phyloP scores from a whole-genome alignment of 1,140 invertebrate genomes.

The Argopecten irradians region DNA sequence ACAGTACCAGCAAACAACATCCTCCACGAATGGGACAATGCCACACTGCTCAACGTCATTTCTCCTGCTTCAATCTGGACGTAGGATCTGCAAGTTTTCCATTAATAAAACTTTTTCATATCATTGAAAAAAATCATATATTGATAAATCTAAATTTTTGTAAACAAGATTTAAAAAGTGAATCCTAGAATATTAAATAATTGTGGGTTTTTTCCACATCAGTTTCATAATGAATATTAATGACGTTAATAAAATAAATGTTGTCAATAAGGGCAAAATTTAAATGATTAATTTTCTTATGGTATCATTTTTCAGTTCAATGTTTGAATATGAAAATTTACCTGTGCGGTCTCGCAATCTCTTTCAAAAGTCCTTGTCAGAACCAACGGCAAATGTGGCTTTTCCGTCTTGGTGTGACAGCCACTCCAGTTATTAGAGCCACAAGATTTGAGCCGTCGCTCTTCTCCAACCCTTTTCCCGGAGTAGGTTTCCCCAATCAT shows the following conservation, averaged over 20 bases:
- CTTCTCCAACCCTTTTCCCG: constrained; percentile 85
- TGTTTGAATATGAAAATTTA: too few species aligned
- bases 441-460: constrained; percentile 86
- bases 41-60: constrained; percentile 80
- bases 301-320: too few species aligned
- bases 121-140: too few species aligned
- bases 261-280: too few species aligned
- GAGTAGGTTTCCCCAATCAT: constrained; percentile 90
- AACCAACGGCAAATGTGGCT: constrained; percentile 86
- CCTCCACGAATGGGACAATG: constrained; percentile 84
- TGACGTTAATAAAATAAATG: too few species aligned
- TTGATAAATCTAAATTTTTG: too few species aligned
- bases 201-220: too few species aligned
- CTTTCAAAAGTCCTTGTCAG: constrained; percentile 86
- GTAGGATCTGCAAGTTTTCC: constrained; percentile 71
- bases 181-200: too few species aligned
- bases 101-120: too few species aligned
- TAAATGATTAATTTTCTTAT: too few species aligned
- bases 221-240: too few species aligned
- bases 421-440: constrained; percentile 81
- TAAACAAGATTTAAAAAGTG: too few species aligned
- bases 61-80: constrained; percentile 76
- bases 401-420: constrained; percentile 82
- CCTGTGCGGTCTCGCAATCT: constrained; percentile 85
- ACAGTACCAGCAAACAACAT: constrained; percentile 87